These are phyloP conservation scores for Cervus canadensis DNA, from an alignment of 2,113 vertebrate genomes.

Conservation along the genomic window DNA sequence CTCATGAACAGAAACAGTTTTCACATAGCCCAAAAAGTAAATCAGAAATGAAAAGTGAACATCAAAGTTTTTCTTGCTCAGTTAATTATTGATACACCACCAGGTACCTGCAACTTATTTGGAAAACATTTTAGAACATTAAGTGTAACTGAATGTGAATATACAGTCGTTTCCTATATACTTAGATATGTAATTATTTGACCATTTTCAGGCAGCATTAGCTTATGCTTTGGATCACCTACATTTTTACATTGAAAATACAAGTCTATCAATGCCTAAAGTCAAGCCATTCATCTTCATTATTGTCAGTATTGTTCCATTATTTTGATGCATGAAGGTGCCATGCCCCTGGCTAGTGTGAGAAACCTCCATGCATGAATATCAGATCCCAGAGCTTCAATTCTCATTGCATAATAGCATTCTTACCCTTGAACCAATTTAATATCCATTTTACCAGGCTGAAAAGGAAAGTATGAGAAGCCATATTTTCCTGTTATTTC, in stretches of 20 bases:
- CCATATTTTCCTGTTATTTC: not conserved
- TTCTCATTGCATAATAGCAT: not conserved
- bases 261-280: constrained; percentile 38
- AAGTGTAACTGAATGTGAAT: not conserved
- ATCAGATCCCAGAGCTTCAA: constrained; percentile 41
- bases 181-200: constrained; percentile 16
- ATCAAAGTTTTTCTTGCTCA: not conserved
- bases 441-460: not conserved
- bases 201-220: not conserved
- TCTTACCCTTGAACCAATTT: constrained; percentile 59
- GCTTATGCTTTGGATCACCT: constrained; percentile 10
- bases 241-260: constrained; percentile 42
- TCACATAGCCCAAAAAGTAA: not conserved
- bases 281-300: constrained; percentile 59
- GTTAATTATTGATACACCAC: not conserved
- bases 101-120: not conserved
- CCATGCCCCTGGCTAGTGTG: constrained; percentile 32
- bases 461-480: not conserved
- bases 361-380: constrained; percentile 42
- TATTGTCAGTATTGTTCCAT: constrained; percentile 48
- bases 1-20: not conserved
- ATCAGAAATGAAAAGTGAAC: not conserved
- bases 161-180: not conserved
- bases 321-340: constrained; percentile 63
- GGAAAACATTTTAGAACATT: not conserved